Percentiles rank a stretch among this genome's conserved stretches.
These are phyloP conservation scores for Sipha maydis DNA, from an alignment of 2,888 invertebrate genomes.

Conservation along the genomic window DNA sequence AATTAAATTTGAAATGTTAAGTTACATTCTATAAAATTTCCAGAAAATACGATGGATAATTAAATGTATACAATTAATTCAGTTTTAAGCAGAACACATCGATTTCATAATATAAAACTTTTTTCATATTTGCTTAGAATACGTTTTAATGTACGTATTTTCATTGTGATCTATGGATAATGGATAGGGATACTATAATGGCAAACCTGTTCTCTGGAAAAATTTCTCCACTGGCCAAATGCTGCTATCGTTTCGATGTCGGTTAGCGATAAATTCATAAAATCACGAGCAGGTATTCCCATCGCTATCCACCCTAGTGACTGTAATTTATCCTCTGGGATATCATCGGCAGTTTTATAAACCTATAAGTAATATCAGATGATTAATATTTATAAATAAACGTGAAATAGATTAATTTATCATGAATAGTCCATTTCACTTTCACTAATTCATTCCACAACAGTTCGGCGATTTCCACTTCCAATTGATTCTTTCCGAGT, in stretches of 20 bases:
- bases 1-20: no score
- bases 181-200: not conserved
- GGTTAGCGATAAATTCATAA: constrained; percentile 70
- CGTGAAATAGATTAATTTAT: no score
- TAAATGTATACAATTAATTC: no score
- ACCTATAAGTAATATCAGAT: constrained; percentile 60
- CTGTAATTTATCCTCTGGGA: constrained; percentile 69
- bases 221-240: constrained; percentile 71
- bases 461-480: not conserved
- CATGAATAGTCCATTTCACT: not conserved
- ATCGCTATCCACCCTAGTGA: constrained; percentile 70
- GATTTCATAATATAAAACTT: not conserved
- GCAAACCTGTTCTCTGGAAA: constrained; percentile 67
- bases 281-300: constrained; percentile 70
- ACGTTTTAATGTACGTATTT: not conserved
- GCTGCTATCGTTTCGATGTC: constrained; percentile 71
- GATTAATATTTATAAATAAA: not conserved
- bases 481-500: constrained; percentile 33
- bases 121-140: no score
- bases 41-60: no score
- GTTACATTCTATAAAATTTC: no score
- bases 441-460: constrained; percentile 55
- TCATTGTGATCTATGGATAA: not conserved
- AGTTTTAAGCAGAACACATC: no score
- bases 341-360: constrained; percentile 67